A percentile compares a stretch with the other conserved stretches of the same genome.
Evolutionary conservation across 2,113 vertebrate genomes (phyloP).

Genomic region (Elephantulus edwardii): DNA sequence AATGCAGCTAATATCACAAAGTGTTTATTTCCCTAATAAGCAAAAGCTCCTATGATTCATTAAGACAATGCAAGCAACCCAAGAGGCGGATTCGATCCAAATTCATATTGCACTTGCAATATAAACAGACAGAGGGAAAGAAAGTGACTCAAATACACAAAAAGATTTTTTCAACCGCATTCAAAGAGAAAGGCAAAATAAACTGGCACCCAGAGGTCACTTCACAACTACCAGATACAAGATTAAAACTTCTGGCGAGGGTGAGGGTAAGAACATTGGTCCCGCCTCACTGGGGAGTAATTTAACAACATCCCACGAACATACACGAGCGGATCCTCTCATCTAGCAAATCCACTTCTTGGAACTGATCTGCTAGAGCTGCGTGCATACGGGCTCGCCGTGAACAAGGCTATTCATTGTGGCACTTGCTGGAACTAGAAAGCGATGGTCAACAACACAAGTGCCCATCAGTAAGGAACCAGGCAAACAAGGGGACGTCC

Average conservation of each 20-base stretch:
- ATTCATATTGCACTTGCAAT: not conserved
- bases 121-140: not conserved
- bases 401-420: not conserved
- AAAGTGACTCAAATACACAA: not conserved
- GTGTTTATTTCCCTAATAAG: not conserved
- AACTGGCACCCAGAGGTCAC: not conserved
- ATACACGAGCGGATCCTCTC: not conserved
- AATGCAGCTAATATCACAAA: not conserved
- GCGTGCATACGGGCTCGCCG: accelerated
- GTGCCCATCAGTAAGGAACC: not conserved
- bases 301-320: not conserved
- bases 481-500: not conserved
- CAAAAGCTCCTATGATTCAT: not conserved
- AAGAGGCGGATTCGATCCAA: no score
- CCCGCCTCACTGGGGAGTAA: not conserved
- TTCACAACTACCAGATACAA: not conserved
- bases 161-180: not conserved
- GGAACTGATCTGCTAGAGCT: not conserved
- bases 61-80: not conserved
- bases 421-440: not conserved
- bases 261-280: not conserved
- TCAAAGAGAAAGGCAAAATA: not conserved
- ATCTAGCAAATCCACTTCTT: not conserved
- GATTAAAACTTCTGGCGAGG: not conserved
- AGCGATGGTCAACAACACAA: not conserved